phyloP scores from a whole-genome alignment of 2,113 vertebrate genomes.

The Oxyura jamaicensis region DNA sequence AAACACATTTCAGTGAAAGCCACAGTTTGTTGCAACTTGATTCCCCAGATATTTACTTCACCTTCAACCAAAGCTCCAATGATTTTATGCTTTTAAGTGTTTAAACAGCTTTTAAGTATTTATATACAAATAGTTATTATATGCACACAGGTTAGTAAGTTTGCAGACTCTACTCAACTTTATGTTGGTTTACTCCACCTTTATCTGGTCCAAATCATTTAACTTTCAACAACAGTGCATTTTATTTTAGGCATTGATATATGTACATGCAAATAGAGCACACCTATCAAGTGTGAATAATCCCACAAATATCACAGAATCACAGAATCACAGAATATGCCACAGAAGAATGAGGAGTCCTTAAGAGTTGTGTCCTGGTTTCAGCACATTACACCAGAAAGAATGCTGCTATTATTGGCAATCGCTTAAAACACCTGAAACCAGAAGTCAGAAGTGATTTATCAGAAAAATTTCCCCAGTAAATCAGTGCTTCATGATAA shows the following conservation, averaged over 20 bases:
- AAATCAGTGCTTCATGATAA: neutral
- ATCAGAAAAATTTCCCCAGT: neutral
- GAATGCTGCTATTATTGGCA: neutral
- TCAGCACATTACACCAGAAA: neutral
- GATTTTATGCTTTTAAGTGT: constrained; percentile 9
- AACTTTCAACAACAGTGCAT: neutral
- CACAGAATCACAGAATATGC: too few species aligned
- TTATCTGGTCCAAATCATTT: neutral
- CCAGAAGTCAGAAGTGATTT: neutral
- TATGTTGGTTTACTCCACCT: neutral
- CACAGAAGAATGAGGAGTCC: neutral
- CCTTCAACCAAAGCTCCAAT: neutral
- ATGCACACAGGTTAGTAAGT: neutral
- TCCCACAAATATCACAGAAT: too few species aligned
- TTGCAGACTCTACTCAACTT: neutral
- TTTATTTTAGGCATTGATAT: neutral
- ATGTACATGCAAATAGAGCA: neutral
- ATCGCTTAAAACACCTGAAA: neutral
- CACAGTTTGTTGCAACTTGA: constrained; percentile 3
- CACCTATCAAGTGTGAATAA: neutral
- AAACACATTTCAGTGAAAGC: neutral
- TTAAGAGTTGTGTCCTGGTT: neutral
- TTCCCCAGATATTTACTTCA: neutral
- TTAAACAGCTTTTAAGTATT: neutral
- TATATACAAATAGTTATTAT: constrained; percentile 9